Conservation (phyloP, 2,113 vertebrate genomes). For the Hyaena hyaena region DNA sequence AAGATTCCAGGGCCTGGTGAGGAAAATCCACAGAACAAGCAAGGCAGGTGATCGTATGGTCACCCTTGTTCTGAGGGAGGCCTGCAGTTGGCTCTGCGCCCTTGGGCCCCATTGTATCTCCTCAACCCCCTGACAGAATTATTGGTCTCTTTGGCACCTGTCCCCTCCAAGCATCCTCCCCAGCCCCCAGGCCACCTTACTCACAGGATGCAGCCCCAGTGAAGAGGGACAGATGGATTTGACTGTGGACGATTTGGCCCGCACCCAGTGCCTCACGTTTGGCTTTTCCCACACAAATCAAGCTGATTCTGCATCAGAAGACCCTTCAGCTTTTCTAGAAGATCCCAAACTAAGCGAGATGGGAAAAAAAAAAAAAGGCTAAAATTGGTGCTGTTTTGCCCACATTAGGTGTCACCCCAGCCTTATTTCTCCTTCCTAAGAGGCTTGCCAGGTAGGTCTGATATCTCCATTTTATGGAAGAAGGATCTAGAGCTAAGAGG, state of each 20-base stretch:
- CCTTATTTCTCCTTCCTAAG: background rate
- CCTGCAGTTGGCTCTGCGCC: constrained; percentile 20
- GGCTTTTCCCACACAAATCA: constrained; percentile 41
- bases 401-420: background rate
- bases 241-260: background rate
- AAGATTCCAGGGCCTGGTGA: background rate
- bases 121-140: constrained; percentile 64
- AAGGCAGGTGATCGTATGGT: rapidly evolving
- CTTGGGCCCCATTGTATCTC: constrained; percentile 33
- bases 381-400: background rate
- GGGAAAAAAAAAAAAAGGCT: background rate
- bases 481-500: background rate
- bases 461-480: background rate
- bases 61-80: background rate
- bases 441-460: background rate
- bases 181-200: background rate
- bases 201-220: constrained; percentile 55
- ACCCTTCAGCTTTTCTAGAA: background rate
- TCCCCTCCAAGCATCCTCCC: constrained; percentile 53
- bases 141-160: constrained; percentile 47
- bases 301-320: background rate
- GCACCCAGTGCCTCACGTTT: background rate
- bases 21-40: background rate
- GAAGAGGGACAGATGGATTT: constrained; percentile 8
- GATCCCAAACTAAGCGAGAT: background rate